These are phyloP conservation scores for Lerema accius DNA, from an alignment of 1,140 invertebrate genomes.

Conservation along the genomic window DNA sequence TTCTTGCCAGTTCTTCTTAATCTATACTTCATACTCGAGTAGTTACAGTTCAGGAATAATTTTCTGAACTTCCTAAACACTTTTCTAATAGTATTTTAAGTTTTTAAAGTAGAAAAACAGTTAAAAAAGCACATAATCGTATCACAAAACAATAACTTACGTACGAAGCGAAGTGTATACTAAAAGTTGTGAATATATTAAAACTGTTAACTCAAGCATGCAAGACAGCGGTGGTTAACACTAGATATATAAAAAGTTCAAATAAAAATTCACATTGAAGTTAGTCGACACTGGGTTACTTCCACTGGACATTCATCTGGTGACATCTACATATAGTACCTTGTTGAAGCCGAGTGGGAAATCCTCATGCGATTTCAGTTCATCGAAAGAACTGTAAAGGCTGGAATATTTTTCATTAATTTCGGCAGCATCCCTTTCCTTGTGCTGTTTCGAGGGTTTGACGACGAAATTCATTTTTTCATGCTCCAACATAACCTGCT, in stretches of 20 bases:
- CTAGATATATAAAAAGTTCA: constrained; percentile 11
- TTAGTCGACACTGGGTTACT: constrained; percentile 28
- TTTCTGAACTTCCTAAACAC: too few species aligned
- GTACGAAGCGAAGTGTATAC: constrained; percentile 18
- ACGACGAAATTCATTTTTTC: constrained; percentile 75
- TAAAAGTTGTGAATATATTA: constrained; percentile 17
- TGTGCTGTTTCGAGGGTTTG: constrained; percentile 67
- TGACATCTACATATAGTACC: constrained; percentile 67
- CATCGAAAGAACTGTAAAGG: constrained; percentile 82
- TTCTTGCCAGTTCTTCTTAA: too few species aligned
- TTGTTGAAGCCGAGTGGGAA: constrained; percentile 66
- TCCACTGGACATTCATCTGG: constrained; percentile 42
- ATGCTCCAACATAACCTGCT: constrained; percentile 79
- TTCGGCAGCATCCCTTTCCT: constrained; percentile 61
- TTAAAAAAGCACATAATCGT: constrained; percentile 4
- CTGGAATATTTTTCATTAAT: constrained; percentile 78
- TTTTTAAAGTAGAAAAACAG: constrained; percentile 1
- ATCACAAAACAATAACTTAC: constrained; percentile 11
- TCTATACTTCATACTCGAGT: too few species aligned
- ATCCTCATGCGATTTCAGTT: constrained; percentile 75
- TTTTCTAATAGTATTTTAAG: background rate
- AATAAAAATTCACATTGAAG: constrained; percentile 21
- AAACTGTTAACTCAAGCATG: constrained; percentile 26
- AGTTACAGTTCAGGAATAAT: too few species aligned
- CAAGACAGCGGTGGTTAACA: constrained; percentile 27